phyloP scores from a whole-genome alignment of 2,113 vertebrate genomes.

The Bos indicus region DNA sequence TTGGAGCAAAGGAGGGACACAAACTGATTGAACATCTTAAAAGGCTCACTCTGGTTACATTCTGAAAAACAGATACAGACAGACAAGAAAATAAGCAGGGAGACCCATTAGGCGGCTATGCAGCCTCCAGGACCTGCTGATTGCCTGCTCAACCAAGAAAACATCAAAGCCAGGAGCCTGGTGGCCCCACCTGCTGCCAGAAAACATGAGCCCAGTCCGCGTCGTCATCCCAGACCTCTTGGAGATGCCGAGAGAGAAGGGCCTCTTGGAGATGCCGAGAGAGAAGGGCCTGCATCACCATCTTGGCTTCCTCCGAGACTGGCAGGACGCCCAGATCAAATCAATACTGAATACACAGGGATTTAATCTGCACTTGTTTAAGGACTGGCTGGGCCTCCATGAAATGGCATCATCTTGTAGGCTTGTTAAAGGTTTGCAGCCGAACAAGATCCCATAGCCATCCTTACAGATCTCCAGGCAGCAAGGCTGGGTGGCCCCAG shows the following conservation, averaged over 20 bases:
- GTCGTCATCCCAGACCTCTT: background rate
- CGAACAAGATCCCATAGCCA: background rate
- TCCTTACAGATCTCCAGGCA: background rate
- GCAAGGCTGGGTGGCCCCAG: background rate
- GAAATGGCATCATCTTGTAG: background rate
- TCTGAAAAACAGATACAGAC: background rate
- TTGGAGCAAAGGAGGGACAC: background rate
- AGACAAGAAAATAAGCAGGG: background rate
- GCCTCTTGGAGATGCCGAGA: background rate
- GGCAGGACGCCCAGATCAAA: slow-evolving; percentile 54
- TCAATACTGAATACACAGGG: slow-evolving; percentile 45
- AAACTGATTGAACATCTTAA: background rate
- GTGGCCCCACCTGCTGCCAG: rapidly evolving
- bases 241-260: background rate
- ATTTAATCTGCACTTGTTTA: slow-evolving; percentile 47
- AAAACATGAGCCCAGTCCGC: background rate
- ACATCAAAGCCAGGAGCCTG: background rate
- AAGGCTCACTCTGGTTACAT: background rate
- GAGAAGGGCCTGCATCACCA: slow-evolving; percentile 22
- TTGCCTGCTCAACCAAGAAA: background rate
- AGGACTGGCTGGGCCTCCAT: slow-evolving; percentile 6
- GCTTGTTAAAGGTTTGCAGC: background rate
- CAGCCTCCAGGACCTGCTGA: background rate
- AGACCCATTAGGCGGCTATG: background rate
- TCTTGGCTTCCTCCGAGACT: slow-evolving; percentile 26